Evolutionary conservation across 2,888 invertebrate genomes (phyloP), one percentile per base, ranked within the genome.

Genomic region (Archaeoteleia sp.): DNA sequence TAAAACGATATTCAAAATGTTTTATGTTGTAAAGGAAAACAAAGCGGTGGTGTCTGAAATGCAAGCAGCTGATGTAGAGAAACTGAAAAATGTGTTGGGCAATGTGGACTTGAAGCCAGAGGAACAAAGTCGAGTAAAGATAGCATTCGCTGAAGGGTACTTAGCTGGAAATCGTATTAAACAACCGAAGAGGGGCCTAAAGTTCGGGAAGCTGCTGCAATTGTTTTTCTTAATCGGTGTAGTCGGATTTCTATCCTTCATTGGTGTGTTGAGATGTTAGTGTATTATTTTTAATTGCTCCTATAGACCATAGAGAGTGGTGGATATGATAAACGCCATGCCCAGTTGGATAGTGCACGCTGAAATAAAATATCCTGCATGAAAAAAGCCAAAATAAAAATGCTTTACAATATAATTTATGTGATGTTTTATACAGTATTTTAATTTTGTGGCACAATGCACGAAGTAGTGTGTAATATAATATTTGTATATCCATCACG

Each of bases 121-220:
- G 72, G 91, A 95, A 83, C 91, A 91, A 72, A 91, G 92, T 73
- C 90, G 91, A 78, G 88, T 95, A 55, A 95, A 95, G 87, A 89
- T 95, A 57, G 96, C 96, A 0, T 96, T 96, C 86, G 95, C 95
- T 25, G 96, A 96, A 85, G 96, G 96, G 0, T 96, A 95, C 81
- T 82, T 95, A 62, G 91, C 95, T 48, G 95, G 94, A 74, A 86
- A 87, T 60, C 87, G 78, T 69, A 76, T 77, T 13, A 81, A 82
- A 58, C 67, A 72, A 25, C 76, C 78, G 5, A 77, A 78, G 8
- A 81, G 81, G 65, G 77, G 82, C 34, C 48, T 73, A 76, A 89
- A 88, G 80, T 89, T 90, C 79, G 87, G 93, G 66, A 91, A 91
- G 87, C 85, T 93, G 66, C 89, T 93, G 15, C 94, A 95, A 80